A percentile compares a stretch with the other conserved stretches of the same genome.
These are phyloP conservation scores for Crypturellus tataupa DNA, from an alignment of 2,797 vertebrate species.

Conservation along the genomic window DNA sequence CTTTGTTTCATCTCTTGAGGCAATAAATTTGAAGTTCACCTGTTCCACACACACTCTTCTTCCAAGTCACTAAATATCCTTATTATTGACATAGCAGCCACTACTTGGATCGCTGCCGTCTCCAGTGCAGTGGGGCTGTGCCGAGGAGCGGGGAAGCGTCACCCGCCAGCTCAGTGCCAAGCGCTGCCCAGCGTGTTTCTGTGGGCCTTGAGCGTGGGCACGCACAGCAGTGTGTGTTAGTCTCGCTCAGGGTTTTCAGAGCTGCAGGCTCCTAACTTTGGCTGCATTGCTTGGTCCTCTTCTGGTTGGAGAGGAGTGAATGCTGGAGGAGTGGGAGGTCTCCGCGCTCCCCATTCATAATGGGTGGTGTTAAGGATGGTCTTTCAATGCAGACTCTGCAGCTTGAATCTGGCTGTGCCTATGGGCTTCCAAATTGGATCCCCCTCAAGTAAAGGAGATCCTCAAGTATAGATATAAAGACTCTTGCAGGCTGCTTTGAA, in stretches of 20 bases:
- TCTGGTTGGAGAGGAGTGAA: no score
- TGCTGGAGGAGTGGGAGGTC: no score
- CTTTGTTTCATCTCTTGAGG: not conserved
- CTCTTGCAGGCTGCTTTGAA: not conserved
- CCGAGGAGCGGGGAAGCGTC: not conserved
- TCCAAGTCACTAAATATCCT: no score
- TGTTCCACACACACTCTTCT: not conserved
- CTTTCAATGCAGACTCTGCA: no score
- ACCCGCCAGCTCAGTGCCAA: not conserved
- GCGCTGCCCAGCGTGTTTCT: not conserved
- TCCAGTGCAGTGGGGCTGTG: not conserved
- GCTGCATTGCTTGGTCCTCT: no score
- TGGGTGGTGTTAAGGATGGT: fast-evolving
- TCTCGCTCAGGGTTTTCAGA: no score
- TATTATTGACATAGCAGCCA: not conserved
- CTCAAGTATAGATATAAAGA: not conserved
- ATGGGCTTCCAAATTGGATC: not conserved
- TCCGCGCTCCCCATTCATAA: not conserved
- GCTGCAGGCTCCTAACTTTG: no score
- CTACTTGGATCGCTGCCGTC: not conserved
- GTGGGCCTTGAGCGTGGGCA: no score
- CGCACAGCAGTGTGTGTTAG: no score
- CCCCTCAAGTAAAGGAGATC: not conserved
- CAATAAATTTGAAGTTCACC: not conserved
- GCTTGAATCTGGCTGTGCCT: not conserved